phyloP scores from a whole-genome alignment of 2,888 invertebrate species.

The Campoplex nolae region DNA sequence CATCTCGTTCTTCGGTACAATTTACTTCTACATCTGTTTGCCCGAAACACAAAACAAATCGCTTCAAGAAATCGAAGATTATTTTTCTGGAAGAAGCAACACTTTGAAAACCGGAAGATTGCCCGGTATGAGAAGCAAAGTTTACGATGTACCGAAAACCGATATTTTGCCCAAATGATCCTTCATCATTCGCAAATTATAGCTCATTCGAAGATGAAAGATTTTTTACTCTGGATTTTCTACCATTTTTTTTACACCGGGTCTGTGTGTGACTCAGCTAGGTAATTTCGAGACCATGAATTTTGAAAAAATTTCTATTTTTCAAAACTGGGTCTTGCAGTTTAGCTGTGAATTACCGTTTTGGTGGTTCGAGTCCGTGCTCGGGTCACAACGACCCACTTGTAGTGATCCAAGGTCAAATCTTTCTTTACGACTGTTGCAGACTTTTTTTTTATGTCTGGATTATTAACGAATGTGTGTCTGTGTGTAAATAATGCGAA shows the following conservation, averaged over 20 bases:
- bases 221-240: background rate
- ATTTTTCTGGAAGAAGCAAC: slow-evolving; percentile 88
- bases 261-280: background rate
- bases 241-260: background rate
- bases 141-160: slow-evolving; percentile 77
- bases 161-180: slow-evolving; percentile 77
- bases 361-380: background rate
- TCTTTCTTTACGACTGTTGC: background rate
- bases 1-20: slow-evolving; percentile 87
- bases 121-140: slow-evolving; percentile 70
- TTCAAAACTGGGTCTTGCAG: background rate
- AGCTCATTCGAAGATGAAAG: background rate
- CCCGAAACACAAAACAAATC: slow-evolving; percentile 90
- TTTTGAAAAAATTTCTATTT: background rate
- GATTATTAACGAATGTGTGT: background rate
- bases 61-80: slow-evolving; percentile 90
- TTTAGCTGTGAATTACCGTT: background rate
- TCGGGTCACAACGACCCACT: background rate
- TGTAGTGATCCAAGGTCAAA: background rate
- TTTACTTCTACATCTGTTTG: slow-evolving; percentile 88
- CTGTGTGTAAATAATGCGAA: slow-evolving; percentile 3
- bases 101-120: slow-evolving; percentile 83
- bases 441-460: slow-evolving; percentile 3
- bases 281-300: background rate
- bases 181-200: background rate